Percentiles rank a stretch among this genome's conserved stretches.
These are phyloP conservation scores for Atherinomorus stipes DNA, from an alignment of 2,113 vertebrate species.

Conservation along the genomic window DNA sequence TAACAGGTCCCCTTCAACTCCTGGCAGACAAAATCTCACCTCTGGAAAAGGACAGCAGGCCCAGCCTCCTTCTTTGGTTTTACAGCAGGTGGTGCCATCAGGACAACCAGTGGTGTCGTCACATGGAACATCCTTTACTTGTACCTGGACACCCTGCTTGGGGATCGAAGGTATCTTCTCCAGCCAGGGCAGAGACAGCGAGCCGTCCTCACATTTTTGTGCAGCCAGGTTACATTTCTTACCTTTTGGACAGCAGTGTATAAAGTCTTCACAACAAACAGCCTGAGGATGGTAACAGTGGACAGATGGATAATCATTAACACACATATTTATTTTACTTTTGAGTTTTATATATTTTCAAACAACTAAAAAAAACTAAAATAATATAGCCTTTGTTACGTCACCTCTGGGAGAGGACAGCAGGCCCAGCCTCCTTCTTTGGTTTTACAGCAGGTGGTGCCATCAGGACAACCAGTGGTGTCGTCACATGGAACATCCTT, in stretches of 20 bases:
- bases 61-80: conserved; percentile 30
- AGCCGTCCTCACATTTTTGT: not conserved
- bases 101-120: conserved; percentile 30
- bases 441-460: conserved; percentile 69
- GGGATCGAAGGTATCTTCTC: not conserved
- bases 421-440: conserved; percentile 52
- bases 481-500: conserved; percentile 7
- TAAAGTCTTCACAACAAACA: conserved; percentile 26
- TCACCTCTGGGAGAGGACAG: conserved; percentile 67
- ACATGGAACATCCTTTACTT: not conserved
- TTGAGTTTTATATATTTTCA: too few relatives aligned
- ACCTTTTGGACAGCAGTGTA: conserved; percentile 29
- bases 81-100: conserved; percentile 71
- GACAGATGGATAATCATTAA: not conserved
- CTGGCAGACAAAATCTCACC: too few relatives aligned
- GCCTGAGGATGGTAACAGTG: not conserved
- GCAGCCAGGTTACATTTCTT: conserved; percentile 10
- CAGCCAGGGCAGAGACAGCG: not conserved
- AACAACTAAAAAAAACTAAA: too few relatives aligned
- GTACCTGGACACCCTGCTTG: not conserved
- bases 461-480: conserved; percentile 47
- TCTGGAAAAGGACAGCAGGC: conserved; percentile 69
- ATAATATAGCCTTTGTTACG: not conserved
- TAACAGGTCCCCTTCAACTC: too few relatives aligned
- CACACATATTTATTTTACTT: too few relatives aligned